These are phyloP conservation scores for Tupiocoris notatus DNA, from an alignment of 2,888 invertebrate genomes.

Conservation along the genomic window DNA sequence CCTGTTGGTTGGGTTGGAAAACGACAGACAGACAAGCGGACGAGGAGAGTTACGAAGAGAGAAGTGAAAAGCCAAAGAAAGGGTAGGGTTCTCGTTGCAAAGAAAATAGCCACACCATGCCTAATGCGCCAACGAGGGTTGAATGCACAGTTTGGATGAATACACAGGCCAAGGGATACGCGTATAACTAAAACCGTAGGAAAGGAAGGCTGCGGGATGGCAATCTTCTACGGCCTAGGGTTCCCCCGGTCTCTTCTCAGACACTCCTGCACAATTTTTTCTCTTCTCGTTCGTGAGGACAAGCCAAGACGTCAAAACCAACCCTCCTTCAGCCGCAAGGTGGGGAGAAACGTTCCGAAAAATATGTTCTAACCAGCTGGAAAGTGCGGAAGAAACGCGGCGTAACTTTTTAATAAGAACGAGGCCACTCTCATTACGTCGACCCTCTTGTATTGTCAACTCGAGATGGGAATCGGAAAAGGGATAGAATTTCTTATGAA, in stretches of 20 bases:
- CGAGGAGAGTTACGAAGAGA: conserved; percentile 1
- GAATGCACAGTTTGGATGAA: conserved; percentile 30
- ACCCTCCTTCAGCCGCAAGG: not conserved
- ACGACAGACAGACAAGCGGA: not conserved
- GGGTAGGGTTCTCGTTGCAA: conserved; percentile 7
- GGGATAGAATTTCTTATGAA: too few relatives aligned
- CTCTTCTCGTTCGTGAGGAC: not conserved
- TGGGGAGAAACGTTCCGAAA: conserved; percentile 2
- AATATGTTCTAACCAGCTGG: not conserved
- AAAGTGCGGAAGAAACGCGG: conserved; percentile 1
- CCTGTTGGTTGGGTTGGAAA: not conserved
- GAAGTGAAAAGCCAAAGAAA: not conserved
- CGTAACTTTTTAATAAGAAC: conserved; percentile 15
- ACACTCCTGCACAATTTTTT: not conserved
- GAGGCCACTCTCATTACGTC: not conserved
- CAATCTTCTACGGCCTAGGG: not conserved
- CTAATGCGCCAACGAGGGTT: conserved; percentile 32
- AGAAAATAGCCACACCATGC: conserved; percentile 37
- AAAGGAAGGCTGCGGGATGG: not conserved
- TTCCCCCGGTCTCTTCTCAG: too few relatives aligned
- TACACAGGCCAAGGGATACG: conserved; percentile 6
- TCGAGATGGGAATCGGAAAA: not conserved
- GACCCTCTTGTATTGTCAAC: not conserved
- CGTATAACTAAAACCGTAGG: conserved; percentile 1
- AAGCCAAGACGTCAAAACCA: conserved; percentile 35